Evolutionary conservation across 2,797 vertebrate genomes (phyloP).

Genomic region (Pachyuromys duprasi): DNA sequence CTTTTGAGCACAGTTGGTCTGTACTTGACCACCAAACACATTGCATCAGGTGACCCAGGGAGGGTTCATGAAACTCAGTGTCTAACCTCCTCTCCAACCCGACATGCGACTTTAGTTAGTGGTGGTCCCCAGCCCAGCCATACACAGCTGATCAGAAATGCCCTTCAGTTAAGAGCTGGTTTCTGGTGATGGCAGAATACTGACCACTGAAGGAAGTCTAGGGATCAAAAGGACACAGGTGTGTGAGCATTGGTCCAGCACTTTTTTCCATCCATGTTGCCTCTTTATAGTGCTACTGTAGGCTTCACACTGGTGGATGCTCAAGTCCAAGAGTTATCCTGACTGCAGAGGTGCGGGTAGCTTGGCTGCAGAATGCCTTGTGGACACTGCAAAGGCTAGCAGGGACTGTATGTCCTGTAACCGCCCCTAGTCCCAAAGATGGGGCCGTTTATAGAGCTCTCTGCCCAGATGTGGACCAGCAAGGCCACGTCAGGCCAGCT

Average conservation of each 20-base stretch:
- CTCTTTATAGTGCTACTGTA: background rate
- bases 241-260: background rate
- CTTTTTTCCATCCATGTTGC: background rate
- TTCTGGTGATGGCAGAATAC: background rate
- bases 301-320: background rate
- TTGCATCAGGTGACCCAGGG: background rate
- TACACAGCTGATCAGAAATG: background rate
- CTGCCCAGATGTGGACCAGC: background rate
- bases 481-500: background rate
- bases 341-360: background rate
- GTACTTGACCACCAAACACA: background rate
- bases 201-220: background rate
- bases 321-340: background rate
- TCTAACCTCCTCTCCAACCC: background rate
- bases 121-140: no score
- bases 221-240: accelerated
- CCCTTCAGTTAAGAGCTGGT: accelerated
- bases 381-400: background rate
- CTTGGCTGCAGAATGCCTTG: background rate
- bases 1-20: background rate
- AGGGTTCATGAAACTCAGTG: background rate
- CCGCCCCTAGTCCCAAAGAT: background rate
- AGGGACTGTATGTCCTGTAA: accelerated
- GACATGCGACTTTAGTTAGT: background rate
- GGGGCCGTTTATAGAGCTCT: background rate